A percentile compares a stretch with the other conserved stretches of the same genome.
phyloP scores from a whole-genome alignment of 2,797 vertebrate species.

The Lacerta viridis region DNA sequence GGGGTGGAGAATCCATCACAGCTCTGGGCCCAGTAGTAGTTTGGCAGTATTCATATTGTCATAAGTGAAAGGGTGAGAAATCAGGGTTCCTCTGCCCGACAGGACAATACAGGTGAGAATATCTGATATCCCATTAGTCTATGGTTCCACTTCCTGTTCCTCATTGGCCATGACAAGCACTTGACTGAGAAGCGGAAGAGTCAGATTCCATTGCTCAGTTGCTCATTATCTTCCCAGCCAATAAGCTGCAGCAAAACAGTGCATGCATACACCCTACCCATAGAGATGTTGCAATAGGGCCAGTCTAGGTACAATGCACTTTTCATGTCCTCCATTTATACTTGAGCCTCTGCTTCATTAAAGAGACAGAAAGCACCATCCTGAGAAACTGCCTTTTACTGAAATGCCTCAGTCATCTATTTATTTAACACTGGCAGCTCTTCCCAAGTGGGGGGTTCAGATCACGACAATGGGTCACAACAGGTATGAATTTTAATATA shows the following conservation, averaged over 20 bases:
- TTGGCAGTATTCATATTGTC: neutral
- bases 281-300: neutral
- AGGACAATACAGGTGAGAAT: neutral
- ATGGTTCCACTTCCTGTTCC: neutral
- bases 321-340: neutral
- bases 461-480: neutral
- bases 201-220: neutral
- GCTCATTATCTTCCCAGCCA: neutral
- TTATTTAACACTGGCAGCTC: slow-evolving; percentile 1
- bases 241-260: neutral
- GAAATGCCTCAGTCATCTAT: slow-evolving; percentile 47
- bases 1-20: neutral
- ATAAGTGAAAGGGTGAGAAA: neutral
- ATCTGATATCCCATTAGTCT: neutral
- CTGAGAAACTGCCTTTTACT: slow-evolving; percentile 3
- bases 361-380: slow-evolving; percentile 10
- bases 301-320: neutral
- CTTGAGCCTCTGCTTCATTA: fast-evolving
- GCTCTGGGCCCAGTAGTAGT: neutral
- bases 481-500: neutral
- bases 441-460: neutral
- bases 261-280: neutral
- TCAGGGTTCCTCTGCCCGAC: too few relatives aligned
- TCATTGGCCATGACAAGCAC: neutral
- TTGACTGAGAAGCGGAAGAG: neutral